Evolutionary conservation across 2,797 vertebrate species (phyloP), one percentile per base, ranked within the genome.

Genomic region (Discoglossus pictus): DNA sequence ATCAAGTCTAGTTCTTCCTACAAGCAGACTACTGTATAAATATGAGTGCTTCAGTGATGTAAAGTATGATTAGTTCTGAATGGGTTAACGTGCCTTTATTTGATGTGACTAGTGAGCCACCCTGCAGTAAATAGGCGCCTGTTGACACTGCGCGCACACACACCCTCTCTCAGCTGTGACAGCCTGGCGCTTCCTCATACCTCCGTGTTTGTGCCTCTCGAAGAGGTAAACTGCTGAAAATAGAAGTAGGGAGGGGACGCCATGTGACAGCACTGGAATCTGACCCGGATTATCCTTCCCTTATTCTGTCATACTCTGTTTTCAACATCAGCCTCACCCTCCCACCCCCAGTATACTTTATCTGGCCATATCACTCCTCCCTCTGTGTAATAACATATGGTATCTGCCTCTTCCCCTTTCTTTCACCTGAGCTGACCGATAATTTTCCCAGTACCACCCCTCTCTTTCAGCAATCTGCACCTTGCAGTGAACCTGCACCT

Each of bases 181-280:
- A 36, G n/a, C 35, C 42, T 42, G 4, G 62, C 23, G 50, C 74
- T 73, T 76, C 68, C 78, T 73, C 60, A 79, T 83, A 75, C 81
- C 82, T 58, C 6, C 75, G 48, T 80, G 79, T 83, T 81, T 80
- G 43, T 1, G 6, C 34, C 61, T 1, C 1, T 1, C 2, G 38
- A 75, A 35, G 47, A 74, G 77, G 79, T 76, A 75, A 73, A 46
- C 52, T 59, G 74, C 81, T 83, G 51, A 76, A 86, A 90, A 89
- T 86, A 90, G 85, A 82, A 70, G 53, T 73, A 75, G 76, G 54
- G 21, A 59, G 83, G 82, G 72, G 75, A 80, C 75, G 53, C 69
- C 82, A 74, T 61, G 79, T 59, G 40, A 73, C 79, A 76, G 75
- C 40, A 3, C 43, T 59, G 70, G 76, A 24, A 77, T 76, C 25